Evolutionary conservation across 2,797 vertebrate species (phyloP).

Genomic region (Pogonophryne albipinna): DNA sequence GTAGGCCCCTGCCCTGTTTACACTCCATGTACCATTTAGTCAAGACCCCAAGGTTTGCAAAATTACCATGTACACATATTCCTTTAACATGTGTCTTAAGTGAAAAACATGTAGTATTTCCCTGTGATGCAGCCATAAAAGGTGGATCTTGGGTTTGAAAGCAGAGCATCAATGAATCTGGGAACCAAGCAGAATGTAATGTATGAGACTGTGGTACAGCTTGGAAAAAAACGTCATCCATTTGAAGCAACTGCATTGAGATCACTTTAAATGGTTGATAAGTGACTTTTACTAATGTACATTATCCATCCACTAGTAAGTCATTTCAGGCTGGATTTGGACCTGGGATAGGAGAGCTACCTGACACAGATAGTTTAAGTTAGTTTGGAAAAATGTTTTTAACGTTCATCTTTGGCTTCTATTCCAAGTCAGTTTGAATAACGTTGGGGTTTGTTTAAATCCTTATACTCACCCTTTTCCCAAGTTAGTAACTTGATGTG

Average conservation of each 20-base stretch:
- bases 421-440: not conserved
- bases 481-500: not conserved
- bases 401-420: slow-evolving; percentile 5
- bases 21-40: slow-evolving; percentile 43
- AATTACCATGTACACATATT: slow-evolving; percentile 27
- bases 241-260: slow-evolving; percentile 11
- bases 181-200: slow-evolving; percentile 6
- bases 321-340: slow-evolving; percentile 7
- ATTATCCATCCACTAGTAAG: slow-evolving; percentile 3
- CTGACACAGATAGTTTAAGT: slow-evolving; percentile 2
- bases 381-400: not conserved
- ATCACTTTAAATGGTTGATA: slow-evolving; percentile 4
- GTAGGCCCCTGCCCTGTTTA: slow-evolving; percentile 51
- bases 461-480: not conserved
- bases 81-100: slow-evolving; percentile 55
- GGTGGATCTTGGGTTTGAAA: slow-evolving; percentile 14
- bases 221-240: not conserved
- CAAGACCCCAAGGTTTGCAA: slow-evolving; percentile 28
- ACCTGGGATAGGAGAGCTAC: not conserved
- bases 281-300: not conserved
- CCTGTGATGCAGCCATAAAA: slow-evolving; percentile 24
- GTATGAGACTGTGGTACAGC: slow-evolving; percentile 8
- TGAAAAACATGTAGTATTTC: slow-evolving; percentile 26
- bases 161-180: slow-evolving; percentile 6
- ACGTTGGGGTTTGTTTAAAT: not conserved